A percentile compares a stretch with the other conserved stretches of the same genome.
These are phyloP conservation scores for Ctenodactylus gundi DNA, from an alignment of 2,113 vertebrate species.

Conservation along the genomic window DNA sequence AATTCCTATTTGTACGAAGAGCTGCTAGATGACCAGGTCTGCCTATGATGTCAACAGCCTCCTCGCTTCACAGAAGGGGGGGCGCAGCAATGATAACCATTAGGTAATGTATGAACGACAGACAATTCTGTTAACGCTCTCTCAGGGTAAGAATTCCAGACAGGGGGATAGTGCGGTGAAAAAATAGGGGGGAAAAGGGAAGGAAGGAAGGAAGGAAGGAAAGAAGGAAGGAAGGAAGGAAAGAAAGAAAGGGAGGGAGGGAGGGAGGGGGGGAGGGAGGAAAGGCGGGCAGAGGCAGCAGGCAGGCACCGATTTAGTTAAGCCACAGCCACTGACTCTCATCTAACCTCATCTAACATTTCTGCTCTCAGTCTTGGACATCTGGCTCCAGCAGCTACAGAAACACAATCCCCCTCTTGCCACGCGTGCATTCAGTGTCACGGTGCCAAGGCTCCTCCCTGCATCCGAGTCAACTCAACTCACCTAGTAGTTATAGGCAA, in stretches of 20 bases:
- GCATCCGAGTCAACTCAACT: not conserved
- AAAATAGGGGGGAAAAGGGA: too few relatives aligned
- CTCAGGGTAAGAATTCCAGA: not conserved
- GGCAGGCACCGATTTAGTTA: not conserved
- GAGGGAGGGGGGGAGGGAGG: too few relatives aligned
- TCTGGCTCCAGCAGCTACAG: not conserved
- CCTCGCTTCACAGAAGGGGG: not conserved
- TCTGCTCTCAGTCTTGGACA: not conserved
- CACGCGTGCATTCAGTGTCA: not conserved
- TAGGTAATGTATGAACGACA: not conserved
- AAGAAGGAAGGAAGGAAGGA: not conserved
- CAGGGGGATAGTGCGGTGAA: too few relatives aligned
- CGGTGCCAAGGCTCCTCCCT: not conserved
- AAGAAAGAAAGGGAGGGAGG: too few relatives aligned
- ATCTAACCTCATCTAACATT: not conserved
- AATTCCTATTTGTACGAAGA: not conserved
- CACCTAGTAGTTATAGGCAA: not conserved
- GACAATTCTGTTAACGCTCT: not conserved
- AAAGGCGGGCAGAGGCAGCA: too few relatives aligned
- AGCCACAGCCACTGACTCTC: not conserved
- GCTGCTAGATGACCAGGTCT: not conserved
- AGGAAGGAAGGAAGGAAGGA: not conserved
- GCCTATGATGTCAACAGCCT: not conserved
- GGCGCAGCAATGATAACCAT: rapidly evolving
- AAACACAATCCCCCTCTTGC: not conserved